phyloP scores from a whole-genome alignment of 2,888 invertebrate genomes.

The Tipula unca region DNA sequence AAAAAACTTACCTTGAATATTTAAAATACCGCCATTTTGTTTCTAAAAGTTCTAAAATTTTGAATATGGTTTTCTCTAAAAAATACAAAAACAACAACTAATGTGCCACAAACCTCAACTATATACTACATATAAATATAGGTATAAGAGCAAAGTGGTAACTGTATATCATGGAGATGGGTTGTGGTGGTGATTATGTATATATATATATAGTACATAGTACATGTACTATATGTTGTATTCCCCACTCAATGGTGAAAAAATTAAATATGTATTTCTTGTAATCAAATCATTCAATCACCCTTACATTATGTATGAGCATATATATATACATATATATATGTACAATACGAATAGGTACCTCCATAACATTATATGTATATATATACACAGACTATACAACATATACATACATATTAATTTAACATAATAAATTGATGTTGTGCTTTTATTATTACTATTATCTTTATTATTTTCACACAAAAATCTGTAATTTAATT shows the following conservation, averaged over 20 bases:
- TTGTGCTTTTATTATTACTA: not conserved
- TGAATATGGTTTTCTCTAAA: not conserved
- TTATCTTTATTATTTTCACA: not conserved
- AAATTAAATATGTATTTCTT: not conserved
- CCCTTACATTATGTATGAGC: not conserved
- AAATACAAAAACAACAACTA: not conserved
- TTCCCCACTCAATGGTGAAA: not conserved
- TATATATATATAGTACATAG: not conserved
- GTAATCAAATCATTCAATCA: slow-evolving; percentile 14
- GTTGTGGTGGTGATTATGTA: not conserved
- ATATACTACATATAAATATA: not conserved
- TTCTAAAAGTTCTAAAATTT: not conserved
- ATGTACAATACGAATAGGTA: too few species aligned
- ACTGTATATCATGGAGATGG: not conserved
- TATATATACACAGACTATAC: not conserved
- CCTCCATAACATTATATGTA: too few species aligned
- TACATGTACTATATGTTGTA: not conserved
- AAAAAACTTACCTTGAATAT: not conserved
- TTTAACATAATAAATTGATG: not conserved
- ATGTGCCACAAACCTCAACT: not conserved
- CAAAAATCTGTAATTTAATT: not conserved
- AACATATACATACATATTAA: not conserved
- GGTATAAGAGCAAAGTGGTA: not conserved
- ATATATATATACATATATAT: not conserved
- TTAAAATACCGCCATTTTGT: not conserved